These are phyloP conservation scores for Daboia siamensis DNA, from an alignment of 2,113 vertebrate species.

Conservation along the genomic window DNA sequence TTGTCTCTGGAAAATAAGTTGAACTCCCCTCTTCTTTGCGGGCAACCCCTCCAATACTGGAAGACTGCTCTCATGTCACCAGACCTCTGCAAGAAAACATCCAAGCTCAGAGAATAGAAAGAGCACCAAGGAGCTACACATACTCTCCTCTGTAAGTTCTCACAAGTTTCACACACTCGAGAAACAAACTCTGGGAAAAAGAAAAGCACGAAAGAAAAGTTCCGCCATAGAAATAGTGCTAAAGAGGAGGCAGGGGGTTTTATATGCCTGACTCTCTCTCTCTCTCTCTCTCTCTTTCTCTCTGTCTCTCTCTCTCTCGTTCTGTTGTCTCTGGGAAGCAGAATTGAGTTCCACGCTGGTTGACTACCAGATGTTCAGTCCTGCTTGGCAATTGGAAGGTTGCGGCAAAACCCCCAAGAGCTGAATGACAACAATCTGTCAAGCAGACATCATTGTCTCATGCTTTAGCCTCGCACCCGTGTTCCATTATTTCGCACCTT, in stretches of 20 bases:
- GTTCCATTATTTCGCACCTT: slow-evolving; percentile 73
- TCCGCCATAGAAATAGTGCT: background rate
- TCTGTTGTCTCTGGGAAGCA: background rate
- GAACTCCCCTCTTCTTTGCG: too few species aligned
- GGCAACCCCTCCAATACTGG: too few species aligned
- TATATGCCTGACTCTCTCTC: background rate
- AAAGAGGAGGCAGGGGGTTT: slow-evolving; percentile 22
- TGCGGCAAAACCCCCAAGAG: slow-evolving; percentile 69
- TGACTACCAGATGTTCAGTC: slow-evolving; percentile 70
- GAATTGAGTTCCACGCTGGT: slow-evolving; percentile 66
- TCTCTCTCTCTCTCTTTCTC: too few species aligned
- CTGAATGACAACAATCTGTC: slow-evolving; percentile 72
- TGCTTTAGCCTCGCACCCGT: slow-evolving; percentile 40
- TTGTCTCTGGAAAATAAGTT: too few species aligned
- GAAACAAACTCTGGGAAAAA: background rate
- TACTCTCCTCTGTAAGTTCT: background rate
- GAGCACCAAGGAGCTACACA: background rate
- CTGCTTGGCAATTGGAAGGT: slow-evolving; percentile 60
- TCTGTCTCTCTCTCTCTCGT: background rate
- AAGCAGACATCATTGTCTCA: slow-evolving; percentile 57
- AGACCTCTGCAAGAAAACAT: too few species aligned
- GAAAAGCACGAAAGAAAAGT: background rate
- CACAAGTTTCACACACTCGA: background rate
- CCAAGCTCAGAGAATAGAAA: too few species aligned
- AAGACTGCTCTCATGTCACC: too few species aligned